Base-by-base conservation (phyloP, 2,888 invertebrate species). In the Polyommatus icarus region DNA sequence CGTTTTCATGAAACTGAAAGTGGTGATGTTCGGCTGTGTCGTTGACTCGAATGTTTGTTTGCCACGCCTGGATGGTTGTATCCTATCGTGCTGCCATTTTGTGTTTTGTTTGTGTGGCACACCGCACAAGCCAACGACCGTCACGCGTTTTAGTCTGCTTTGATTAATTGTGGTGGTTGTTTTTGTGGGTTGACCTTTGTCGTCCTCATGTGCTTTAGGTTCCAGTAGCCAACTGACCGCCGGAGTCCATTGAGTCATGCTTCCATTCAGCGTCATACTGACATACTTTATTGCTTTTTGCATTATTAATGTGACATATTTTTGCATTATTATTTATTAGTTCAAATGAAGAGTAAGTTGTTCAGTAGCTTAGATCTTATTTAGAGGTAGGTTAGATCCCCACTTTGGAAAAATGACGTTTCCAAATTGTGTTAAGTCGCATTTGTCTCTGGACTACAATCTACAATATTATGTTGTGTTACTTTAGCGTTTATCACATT, bases 1-100 rank as follows among this genome's bases (percentile, higher is more conserved):
- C 93, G 87, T 89, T 93, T 93, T 93, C 90, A 88, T 87, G 93
- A 93, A 93, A 94, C 90, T 88, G 92, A 94, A 92, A 93, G 94
- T 91, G 88, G 83, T 85, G 90, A 91, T 91, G 93, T 93, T 93
- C 90, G 92, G 93, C 87, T 86, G 87, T 92, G 93, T 92, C 92
- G 90, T 91, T 93, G 92, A 92, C 93, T 92, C 88, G 85, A 82
- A 85, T 92, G 93, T 92, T 93, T 93, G 91, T 93, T 93, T 93
- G 92, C 88, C 89, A 91, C 88, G 92, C 85, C 87, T 90, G 89
- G 92, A 87, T 90, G 92, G 86, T 82, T 84, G 83, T 86, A 89
- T 89, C 87, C 87, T 90, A 87, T 91, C 90, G 90, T 91, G 91
- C 87, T 90, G 88, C 89, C 89, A 90, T 90, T 91, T 88, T 89